These are phyloP conservation scores for Noctua janthina DNA, from an alignment of 2,888 invertebrate genomes.

Conservation along the genomic window DNA sequence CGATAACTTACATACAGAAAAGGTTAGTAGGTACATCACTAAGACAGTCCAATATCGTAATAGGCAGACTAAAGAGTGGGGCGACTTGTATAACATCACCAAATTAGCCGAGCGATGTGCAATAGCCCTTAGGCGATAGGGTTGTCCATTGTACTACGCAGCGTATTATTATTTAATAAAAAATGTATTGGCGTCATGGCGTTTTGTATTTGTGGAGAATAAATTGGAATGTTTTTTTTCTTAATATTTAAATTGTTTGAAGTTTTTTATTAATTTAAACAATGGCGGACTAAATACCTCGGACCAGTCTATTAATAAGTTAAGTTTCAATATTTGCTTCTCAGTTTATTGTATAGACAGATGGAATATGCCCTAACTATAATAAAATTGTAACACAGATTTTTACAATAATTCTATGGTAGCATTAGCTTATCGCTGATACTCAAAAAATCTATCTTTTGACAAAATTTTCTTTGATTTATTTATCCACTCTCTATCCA, in stretches of 20 bases:
- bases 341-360: neutral
- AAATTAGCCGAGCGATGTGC: conserved; percentile 88
- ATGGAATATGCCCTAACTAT: neutral
- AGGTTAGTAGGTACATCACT: conserved; percentile 70
- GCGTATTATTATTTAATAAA: conserved; percentile 50
- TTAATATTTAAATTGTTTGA: neutral
- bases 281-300: neutral
- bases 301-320: neutral
- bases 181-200: conserved; percentile 54
- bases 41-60: conserved; percentile 86
- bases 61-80: conserved; percentile 89
- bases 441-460: neutral
- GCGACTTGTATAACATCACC: conserved; percentile 89
- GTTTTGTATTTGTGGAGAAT: conserved; percentile 24
- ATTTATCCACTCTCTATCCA: neutral
- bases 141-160: conserved; percentile 73
- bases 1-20: conserved; percentile 49
- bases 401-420: neutral
- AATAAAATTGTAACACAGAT: neutral
- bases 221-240: conserved; percentile 13
- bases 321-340: neutral
- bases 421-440: neutral
- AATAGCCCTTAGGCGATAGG: conserved; percentile 86
- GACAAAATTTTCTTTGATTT: neutral
- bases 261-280: neutral